Conservation (phyloP, 2,113 vertebrate genomes). For the Emydocephalus ijimae region DNA sequence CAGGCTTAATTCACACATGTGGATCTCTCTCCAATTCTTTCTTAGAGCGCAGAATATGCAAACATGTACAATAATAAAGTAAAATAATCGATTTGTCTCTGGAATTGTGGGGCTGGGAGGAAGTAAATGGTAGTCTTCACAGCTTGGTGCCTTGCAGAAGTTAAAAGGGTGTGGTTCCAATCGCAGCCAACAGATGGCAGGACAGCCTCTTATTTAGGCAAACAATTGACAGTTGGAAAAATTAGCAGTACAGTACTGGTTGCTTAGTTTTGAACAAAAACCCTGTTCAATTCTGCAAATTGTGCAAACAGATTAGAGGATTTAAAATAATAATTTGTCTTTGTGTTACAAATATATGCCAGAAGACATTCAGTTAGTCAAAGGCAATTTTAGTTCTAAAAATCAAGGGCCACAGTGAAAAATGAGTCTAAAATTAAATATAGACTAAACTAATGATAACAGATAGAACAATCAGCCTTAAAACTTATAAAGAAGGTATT, state of each 20-base stretch:
- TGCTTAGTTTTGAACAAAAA: background rate
- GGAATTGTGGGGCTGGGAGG: background rate
- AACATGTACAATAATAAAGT: background rate
- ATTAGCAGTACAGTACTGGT: background rate
- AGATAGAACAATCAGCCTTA: background rate
- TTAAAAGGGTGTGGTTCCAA: constrained; percentile 32
- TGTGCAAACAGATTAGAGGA: background rate
- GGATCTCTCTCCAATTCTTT: background rate
- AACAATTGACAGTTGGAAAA: background rate
- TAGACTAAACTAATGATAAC: background rate
- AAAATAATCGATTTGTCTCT: background rate
- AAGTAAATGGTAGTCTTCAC: background rate
- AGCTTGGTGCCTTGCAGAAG: background rate
- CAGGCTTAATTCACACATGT: background rate
- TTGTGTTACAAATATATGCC: background rate
- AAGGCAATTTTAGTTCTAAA: background rate
- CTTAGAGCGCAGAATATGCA: rapidly evolving
- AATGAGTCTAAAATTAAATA: background rate
- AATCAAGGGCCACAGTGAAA: background rate
- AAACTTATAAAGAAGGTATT: background rate
- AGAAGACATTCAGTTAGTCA: background rate
- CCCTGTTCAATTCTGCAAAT: background rate
- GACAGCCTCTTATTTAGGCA: constrained; percentile 42
- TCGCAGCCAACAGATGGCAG: constrained; percentile 59
- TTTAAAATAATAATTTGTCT: background rate